Percentiles rank a stretch among this genome's conserved stretches.
Conservation (phyloP, 1,140 invertebrate species). For the Semibalanus balanoides region DNA sequence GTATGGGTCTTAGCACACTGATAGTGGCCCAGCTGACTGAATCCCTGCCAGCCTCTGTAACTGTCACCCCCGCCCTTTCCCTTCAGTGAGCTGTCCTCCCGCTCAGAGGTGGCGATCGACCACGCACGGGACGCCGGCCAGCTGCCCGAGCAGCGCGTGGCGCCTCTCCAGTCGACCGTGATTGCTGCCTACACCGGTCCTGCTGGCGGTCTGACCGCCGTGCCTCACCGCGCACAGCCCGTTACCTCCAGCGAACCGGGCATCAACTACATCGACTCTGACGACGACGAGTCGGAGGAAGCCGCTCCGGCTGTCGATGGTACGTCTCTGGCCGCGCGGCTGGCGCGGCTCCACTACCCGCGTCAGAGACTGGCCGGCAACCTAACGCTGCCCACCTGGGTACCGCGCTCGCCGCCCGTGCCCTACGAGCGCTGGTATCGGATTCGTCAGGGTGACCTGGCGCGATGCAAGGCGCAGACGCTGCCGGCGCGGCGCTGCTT, state of each 20-base stretch:
- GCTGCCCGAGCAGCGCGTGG: background rate
- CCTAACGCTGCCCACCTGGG: slow-evolving; percentile 21
- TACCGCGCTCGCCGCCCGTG: slow-evolving; percentile 18
- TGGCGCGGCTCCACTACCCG: slow-evolving; percentile 15
- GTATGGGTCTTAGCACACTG: too few species aligned
- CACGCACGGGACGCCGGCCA: background rate
- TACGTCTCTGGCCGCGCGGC: slow-evolving; percentile 8
- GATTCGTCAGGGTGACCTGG: background rate
- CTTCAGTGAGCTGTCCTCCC: background rate
- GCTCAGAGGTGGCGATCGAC: background rate
- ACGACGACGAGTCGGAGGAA: slow-evolving; percentile 15
- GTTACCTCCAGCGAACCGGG: slow-evolving; percentile 46
- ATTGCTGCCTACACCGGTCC: slow-evolving; percentile 57
- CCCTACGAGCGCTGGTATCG: slow-evolving; percentile 11
- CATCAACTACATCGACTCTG: slow-evolving; percentile 54
- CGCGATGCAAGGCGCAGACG: background rate
- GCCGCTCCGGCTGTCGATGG: background rate
- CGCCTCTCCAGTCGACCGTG: slow-evolving; percentile 29
- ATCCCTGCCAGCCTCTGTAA: too few species aligned
- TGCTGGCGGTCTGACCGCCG: slow-evolving; percentile 55
- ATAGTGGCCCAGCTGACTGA: too few species aligned
- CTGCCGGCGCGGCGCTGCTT: background rate
- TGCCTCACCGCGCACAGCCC: slow-evolving; percentile 42
- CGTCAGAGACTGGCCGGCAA: slow-evolving; percentile 14
- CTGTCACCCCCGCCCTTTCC: too few species aligned